A percentile compares a stretch with the other conserved stretches of the same genome.
Conservation (phyloP, 1,140 invertebrate species). For the roundworm (Caenorhabditis elegans) region WBcel235 BX284604.4:9456501-9457000, state of each 20-base stretch:
- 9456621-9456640: slow-evolving; percentile 58
- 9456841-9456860: slow-evolving; percentile 31
- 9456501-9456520: no score
- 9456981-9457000: no score
- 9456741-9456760: slow-evolving; percentile 42
- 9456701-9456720: no score
- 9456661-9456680: slow-evolving; percentile 55
- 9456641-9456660: slow-evolving; percentile 59
- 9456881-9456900: no score
- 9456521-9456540: slow-evolving; percentile 48
- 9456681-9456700: no score
- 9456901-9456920: no score
- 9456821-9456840: slow-evolving; percentile 47
- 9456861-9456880: background rate
- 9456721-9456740: slow-evolving; percentile 30
- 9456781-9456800: slow-evolving; percentile 42
- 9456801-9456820: slow-evolving; percentile 45
- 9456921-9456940: no score
- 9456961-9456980: no score
- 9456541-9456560: slow-evolving; percentile 63
- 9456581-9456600: slow-evolving; percentile 54
- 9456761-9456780: slow-evolving; percentile 47
- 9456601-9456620: slow-evolving; percentile 59
- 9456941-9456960: no score
- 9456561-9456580: slow-evolving; percentile 52